A percentile compares a stretch with the other conserved stretches of the same genome.
phyloP scores from a whole-genome alignment of 1,140 invertebrate genomes.

The Diabrotica undecimpunctata region DNA sequence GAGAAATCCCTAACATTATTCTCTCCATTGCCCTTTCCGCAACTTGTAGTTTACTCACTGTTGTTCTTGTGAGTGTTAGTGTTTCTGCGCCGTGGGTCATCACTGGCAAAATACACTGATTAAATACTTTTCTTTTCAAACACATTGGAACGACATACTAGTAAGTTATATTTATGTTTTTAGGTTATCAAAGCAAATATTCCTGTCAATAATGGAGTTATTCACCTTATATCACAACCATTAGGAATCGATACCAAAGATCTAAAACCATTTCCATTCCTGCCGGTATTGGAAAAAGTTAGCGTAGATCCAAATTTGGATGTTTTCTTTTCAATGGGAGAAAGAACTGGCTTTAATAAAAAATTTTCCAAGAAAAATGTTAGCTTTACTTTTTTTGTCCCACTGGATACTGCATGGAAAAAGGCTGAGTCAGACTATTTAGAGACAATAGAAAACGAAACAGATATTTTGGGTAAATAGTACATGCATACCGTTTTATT shows the following conservation, averaged over 20 bases:
- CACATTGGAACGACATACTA: too few relatives aligned
- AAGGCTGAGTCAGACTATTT: conserved; percentile 15
- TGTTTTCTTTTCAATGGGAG: conserved; percentile 22
- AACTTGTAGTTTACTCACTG: too few relatives aligned
- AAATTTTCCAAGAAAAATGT: conserved; percentile 22
- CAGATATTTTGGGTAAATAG: conserved; percentile 21
- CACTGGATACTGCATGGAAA: conserved; percentile 29
- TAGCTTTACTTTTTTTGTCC: conserved; percentile 33
- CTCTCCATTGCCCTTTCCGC: too few relatives aligned
- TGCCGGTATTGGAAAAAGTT: conserved; percentile 30
- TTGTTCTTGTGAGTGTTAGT: too few relatives aligned
- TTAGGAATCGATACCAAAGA: conserved; percentile 24
- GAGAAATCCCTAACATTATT: too few relatives aligned
- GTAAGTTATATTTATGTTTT: conserved; percentile 49
- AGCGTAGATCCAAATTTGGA: conserved; percentile 24
- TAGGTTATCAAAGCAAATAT: conserved; percentile 73
- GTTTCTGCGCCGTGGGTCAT: too few relatives aligned
- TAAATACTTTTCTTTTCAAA: too few relatives aligned
- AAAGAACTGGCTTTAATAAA: conserved; percentile 21
- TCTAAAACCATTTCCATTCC: conserved; percentile 30
- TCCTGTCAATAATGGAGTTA: conserved; percentile 83
- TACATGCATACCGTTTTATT: too few relatives aligned
- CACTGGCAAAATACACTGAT: too few relatives aligned
- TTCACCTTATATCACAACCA: conserved; percentile 73
- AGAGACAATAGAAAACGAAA: conserved; percentile 4